These are phyloP conservation scores for Diarsia brunnea DNA, from an alignment of 2,888 invertebrate genomes.

Conservation along the genomic window DNA sequence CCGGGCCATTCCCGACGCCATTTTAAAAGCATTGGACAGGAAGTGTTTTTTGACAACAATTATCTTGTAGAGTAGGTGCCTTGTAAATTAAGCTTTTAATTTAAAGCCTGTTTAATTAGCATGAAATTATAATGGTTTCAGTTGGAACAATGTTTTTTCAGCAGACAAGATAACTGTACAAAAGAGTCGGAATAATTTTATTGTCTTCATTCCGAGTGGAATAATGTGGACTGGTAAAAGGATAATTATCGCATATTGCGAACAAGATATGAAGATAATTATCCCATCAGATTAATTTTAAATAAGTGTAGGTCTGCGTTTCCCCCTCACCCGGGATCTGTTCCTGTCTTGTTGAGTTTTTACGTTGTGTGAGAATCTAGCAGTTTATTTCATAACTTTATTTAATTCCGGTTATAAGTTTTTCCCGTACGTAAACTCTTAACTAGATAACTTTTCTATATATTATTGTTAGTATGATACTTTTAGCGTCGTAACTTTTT, in stretches of 20 bases:
- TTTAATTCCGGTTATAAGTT: not conserved
- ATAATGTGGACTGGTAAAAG: constrained; percentile 19
- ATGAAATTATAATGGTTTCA: constrained; percentile 44
- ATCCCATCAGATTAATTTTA: constrained; percentile 12
- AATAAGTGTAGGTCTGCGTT: constrained; percentile 1
- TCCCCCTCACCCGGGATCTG: not conserved
- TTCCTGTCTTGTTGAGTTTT: not conserved
- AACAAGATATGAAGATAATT: constrained; percentile 8
- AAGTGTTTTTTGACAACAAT: constrained; percentile 71
- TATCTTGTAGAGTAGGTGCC: constrained; percentile 65
- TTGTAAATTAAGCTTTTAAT: constrained; percentile 55
- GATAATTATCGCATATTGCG: constrained; percentile 13
- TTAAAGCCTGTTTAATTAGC: constrained; percentile 45
- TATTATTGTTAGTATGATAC: not conserved
- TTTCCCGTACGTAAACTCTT: not conserved
- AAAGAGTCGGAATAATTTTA: constrained; percentile 18
- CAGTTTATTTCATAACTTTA: constrained; percentile 5
- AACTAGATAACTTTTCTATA: constrained; percentile 27
- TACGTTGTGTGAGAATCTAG: not conserved
- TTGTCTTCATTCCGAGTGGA: not conserved
- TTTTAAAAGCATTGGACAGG: constrained; percentile 69
- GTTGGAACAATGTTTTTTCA: constrained; percentile 27
- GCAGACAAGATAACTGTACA: constrained; percentile 18
- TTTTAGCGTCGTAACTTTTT: constrained; percentile 4
- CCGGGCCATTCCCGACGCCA: constrained; percentile 66